phyloP scores from a whole-genome alignment of 2,888 invertebrate genomes.

The Schrankia costaestrigalis region DNA sequence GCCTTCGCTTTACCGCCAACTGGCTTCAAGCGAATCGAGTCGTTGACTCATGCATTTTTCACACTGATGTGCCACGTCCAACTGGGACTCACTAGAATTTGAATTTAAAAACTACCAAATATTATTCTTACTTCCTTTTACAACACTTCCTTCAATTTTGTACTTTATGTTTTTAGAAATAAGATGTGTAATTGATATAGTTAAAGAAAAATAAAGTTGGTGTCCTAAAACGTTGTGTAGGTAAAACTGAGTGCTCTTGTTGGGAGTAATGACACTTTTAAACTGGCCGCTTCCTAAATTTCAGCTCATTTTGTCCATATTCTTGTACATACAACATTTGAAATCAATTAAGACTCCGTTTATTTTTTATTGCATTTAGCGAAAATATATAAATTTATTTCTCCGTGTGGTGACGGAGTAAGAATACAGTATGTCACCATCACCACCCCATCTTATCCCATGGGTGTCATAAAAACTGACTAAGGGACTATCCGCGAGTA shows the following conservation, averaged over 20 bases:
- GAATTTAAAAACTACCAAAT: constrained; percentile 35
- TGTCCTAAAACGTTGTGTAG: constrained; percentile 26
- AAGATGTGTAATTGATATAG: neutral
- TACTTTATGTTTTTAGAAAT: constrained; percentile 3
- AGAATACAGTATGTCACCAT: too few relatives aligned
- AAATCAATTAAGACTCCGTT: too few relatives aligned
- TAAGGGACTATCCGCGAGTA: too few relatives aligned
- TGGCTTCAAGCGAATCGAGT: constrained; percentile 36
- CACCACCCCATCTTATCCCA: too few relatives aligned
- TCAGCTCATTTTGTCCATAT: too few relatives aligned
- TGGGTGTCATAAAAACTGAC: too few relatives aligned
- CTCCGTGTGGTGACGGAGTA: too few relatives aligned
- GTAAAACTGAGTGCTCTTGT: constrained; percentile 28
- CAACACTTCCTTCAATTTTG: constrained; percentile 5
- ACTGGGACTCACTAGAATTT: constrained; percentile 38
- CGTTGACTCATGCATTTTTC: constrained; percentile 65
- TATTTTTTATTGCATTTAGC: too few relatives aligned
- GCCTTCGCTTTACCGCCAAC: constrained; percentile 34
- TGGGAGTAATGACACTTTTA: constrained; percentile 25
- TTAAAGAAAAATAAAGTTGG: constrained; percentile 4
- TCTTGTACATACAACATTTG: constrained; percentile 8
- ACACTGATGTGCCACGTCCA: constrained; percentile 45
- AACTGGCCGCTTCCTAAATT: constrained; percentile 27
- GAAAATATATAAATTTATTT: too few relatives aligned
- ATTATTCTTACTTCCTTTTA: constrained; percentile 6